Percentiles rank a stretch among this genome's conserved stretches.
These are phyloP conservation scores for Labeo rohita DNA, from an alignment of 2,113 vertebrate genomes.

Conservation along the genomic window DNA sequence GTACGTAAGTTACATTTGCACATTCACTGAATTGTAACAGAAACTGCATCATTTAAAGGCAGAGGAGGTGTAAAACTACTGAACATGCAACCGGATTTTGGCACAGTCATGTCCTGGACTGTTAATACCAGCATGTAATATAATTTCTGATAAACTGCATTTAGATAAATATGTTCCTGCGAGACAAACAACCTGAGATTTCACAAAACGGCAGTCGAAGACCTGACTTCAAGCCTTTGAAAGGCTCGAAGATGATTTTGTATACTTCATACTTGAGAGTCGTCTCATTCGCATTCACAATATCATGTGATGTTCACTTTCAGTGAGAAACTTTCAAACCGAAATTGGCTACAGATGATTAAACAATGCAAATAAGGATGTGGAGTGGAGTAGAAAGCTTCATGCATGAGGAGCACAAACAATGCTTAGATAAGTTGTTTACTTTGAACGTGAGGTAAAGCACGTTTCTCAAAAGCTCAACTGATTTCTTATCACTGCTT, in stretches of 20 bases:
- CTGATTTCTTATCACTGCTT: background rate
- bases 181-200: slow-evolving; percentile 66
- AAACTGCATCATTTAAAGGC: slow-evolving; percentile 52
- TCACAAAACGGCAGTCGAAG: slow-evolving; percentile 24
- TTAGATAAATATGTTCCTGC: background rate
- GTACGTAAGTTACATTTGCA: slow-evolving; percentile 68
- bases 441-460: background rate
- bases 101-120: slow-evolving; percentile 9
- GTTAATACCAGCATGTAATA: slow-evolving; percentile 9
- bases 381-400: background rate
- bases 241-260: background rate
- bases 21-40: slow-evolving; percentile 58
- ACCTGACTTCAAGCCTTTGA: background rate
- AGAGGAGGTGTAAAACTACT: slow-evolving; percentile 22
- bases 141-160: background rate
- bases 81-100: slow-evolving; percentile 20
- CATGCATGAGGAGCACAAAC: background rate
- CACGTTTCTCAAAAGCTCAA: background rate
- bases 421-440: slow-evolving; percentile 9
- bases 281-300: background rate
- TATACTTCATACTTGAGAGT: background rate
- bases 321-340: slow-evolving; percentile 15
- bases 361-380: background rate
- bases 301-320: background rate
- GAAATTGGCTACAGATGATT: slow-evolving; percentile 8